Conservation (phyloP, 2,797 vertebrate species). For the Oreortyx pictus region DNA sequence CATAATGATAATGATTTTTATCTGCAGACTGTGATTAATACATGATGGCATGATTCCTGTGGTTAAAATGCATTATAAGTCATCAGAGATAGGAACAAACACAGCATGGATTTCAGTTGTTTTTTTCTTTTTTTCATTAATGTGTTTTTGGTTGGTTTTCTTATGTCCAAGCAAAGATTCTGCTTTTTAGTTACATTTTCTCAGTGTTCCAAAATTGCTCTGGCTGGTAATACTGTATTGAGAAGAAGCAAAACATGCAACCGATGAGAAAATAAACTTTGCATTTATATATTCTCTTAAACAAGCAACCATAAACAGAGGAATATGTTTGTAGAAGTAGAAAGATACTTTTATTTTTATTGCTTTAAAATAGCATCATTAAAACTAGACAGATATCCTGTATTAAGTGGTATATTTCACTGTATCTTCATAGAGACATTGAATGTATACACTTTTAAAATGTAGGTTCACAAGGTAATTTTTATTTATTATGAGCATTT, state of each 20-base stretch:
- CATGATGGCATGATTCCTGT: conserved; percentile 58
- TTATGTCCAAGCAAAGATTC: neutral
- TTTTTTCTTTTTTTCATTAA: neutral
- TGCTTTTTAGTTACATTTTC: conserved; percentile 15
- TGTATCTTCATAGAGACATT: neutral
- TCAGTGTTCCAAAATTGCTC: neutral
- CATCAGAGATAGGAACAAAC: conserved; percentile 54
- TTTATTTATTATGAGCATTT: neutral
- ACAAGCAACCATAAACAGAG: neutral
- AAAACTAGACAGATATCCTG: neutral
- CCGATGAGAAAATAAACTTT: neutral
- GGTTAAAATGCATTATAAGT: conserved; percentile 58
- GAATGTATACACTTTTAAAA: neutral
- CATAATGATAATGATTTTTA: conserved; percentile 69
- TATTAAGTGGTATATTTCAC: neutral
- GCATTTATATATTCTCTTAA: neutral
- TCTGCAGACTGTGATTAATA: conserved; percentile 72
- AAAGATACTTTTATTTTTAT: neutral
- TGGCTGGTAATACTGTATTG: neutral
- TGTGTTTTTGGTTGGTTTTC: neutral
- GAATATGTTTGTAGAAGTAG: neutral
- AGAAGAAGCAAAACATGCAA: neutral
- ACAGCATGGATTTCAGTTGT: conserved; percentile 2
- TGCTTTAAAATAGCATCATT: neutral
- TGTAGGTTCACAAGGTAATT: neutral